These are phyloP conservation scores for Carpatolechia fugitivella DNA, from an alignment of 2,888 invertebrate species.

Conservation along the genomic window DNA sequence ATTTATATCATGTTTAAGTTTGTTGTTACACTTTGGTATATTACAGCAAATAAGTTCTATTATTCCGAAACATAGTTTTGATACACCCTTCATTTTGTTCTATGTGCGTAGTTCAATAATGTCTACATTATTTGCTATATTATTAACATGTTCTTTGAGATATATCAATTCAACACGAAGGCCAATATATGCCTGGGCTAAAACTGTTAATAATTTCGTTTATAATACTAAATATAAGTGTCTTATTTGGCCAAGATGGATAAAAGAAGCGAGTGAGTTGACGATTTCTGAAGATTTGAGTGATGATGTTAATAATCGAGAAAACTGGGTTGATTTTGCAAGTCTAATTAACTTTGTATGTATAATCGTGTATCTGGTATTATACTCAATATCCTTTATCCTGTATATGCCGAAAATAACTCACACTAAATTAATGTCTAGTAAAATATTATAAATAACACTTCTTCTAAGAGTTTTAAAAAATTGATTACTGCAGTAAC, in stretches of 20 bases:
- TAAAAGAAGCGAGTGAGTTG: slow-evolving; percentile 14
- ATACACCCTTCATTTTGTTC: slow-evolving; percentile 39
- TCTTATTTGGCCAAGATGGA: slow-evolving; percentile 36
- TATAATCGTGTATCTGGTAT: background rate
- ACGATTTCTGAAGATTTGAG: slow-evolving; percentile 8
- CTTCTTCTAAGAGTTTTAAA: too few relatives aligned
- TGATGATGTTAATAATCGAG: slow-evolving; percentile 5
- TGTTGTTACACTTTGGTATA: slow-evolving; percentile 39
- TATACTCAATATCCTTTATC: background rate
- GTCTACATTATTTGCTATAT: slow-evolving; percentile 29
- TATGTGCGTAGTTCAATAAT: slow-evolving; percentile 41
- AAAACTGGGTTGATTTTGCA: slow-evolving; percentile 38
- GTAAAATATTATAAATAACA: too few relatives aligned
- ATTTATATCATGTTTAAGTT: slow-evolving; percentile 30
- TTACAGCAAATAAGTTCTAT: slow-evolving; percentile 27
- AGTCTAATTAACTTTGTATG: slow-evolving; percentile 31
- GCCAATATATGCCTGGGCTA: slow-evolving; percentile 29
- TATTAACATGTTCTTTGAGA: slow-evolving; percentile 33
- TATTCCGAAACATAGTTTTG: slow-evolving; percentile 34
- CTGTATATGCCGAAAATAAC: background rate
- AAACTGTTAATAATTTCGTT: slow-evolving; percentile 30
- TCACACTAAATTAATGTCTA: too few relatives aligned
- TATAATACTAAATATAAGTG: slow-evolving; percentile 26
- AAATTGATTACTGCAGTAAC: too few relatives aligned
- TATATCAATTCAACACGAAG: slow-evolving; percentile 26